Evolutionary conservation across 2,888 invertebrate species (phyloP).

Genomic region (Charanyca ferruginea): DNA sequence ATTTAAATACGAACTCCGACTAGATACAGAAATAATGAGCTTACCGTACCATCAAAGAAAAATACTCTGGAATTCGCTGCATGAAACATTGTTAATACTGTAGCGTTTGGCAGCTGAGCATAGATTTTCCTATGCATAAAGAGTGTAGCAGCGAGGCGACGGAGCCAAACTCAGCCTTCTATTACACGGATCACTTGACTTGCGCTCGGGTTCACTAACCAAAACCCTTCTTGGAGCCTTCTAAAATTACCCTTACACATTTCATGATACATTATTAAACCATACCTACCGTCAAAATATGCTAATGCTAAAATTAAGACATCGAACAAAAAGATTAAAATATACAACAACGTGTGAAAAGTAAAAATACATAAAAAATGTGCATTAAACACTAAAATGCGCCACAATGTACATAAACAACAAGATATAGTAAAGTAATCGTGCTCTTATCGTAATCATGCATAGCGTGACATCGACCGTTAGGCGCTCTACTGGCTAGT

Average conservation of each 20-base stretch:
- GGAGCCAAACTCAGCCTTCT: conserved; percentile 81
- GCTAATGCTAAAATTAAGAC: conserved; percentile 61
- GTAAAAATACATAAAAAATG: conserved; percentile 76
- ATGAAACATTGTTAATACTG: conserved; percentile 50
- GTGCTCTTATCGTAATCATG: conserved; percentile 90
- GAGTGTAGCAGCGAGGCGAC: conserved; percentile 70
- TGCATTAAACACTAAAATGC: conserved; percentile 85
- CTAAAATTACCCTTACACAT: conserved; percentile 78
- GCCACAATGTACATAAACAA: conserved; percentile 78
- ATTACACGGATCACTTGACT: conserved; percentile 87
- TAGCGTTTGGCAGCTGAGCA: conserved; percentile 49
- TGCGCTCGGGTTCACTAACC: conserved; percentile 80
- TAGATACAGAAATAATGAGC: conserved; percentile 68
- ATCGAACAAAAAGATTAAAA: conserved; percentile 51
- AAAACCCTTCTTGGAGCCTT: conserved; percentile 80
- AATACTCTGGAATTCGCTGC: conserved; percentile 47
- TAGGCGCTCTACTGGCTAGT: conserved; percentile 83
- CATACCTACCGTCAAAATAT: conserved; percentile 62
- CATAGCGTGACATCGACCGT: conserved; percentile 89
- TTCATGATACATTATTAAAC: conserved; percentile 71
- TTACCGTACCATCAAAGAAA: conserved; percentile 61
- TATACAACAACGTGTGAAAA: conserved; percentile 54
- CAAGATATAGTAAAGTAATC: conserved; percentile 79
- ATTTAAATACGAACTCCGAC: conserved; percentile 71
- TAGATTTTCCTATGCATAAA: conserved; percentile 70